Evolutionary conservation across 2,888 invertebrate genomes (phyloP).

Genomic region (Mystacides longicornis): DNA sequence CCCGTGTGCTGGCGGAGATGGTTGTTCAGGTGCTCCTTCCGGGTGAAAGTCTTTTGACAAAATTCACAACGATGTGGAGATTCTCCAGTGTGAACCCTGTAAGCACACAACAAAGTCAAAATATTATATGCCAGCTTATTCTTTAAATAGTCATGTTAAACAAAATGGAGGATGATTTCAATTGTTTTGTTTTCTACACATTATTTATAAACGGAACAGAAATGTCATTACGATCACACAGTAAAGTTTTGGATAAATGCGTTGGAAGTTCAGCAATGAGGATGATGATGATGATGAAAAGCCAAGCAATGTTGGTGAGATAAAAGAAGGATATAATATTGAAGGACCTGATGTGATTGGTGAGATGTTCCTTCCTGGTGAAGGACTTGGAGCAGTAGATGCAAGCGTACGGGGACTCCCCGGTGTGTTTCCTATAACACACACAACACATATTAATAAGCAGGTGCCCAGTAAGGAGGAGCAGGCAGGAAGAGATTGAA

Average conservation of each 20-base stretch:
- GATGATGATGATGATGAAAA: not conserved
- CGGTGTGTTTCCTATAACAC: conserved; percentile 64
- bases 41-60: conserved; percentile 62
- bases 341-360: conserved; percentile 46
- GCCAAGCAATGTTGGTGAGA: not conserved
- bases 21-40: conserved; percentile 66
- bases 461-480: too few species aligned
- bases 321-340: not conserved
- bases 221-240: too few species aligned
- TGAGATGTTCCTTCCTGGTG: conserved; percentile 55
- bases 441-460: too few species aligned
- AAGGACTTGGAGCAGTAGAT: conserved; percentile 56
- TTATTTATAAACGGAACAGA: too few species aligned
- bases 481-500: too few species aligned
- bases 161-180: not conserved
- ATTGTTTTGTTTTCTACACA: not conserved
- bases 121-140: not conserved
- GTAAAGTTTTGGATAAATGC: too few species aligned
- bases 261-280: too few species aligned
- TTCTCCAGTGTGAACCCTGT: conserved; percentile 52
- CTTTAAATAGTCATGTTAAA: too few species aligned
- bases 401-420: conserved; percentile 73
- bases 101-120: too few species aligned
- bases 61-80: conserved; percentile 64
- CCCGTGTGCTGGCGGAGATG: conserved; percentile 66